Evolutionary conservation across 2,113 vertebrate species (phyloP), one percentile per base, ranked within the genome.

Genomic region (Pelobates fuscus): DNA sequence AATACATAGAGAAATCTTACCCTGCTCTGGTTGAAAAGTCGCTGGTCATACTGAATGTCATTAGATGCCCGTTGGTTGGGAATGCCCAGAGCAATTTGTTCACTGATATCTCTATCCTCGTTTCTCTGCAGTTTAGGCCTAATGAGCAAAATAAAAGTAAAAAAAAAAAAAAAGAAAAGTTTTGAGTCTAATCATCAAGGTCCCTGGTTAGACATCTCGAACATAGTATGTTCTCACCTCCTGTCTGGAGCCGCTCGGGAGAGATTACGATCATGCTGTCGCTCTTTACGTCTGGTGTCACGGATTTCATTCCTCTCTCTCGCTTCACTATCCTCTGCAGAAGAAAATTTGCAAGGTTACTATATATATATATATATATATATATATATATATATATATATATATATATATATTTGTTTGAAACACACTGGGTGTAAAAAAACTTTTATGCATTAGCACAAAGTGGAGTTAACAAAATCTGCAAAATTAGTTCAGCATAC

Each of bases 71-170:
- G 94, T 23, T 94, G 94, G 82, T 97, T 98, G 62, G 97, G 95
- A 67, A 94, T 88, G 11, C 95, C 95, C 27, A 98, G 86, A 54
- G 96, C 97, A 71, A 98, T 98, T 70, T 96, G 89, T 87, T 99
- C 97, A 59, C 97, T 98, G 87, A 98, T 93, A 80, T 99, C 97
- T 84, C 97, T 88, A 82, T 98, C 97, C 85, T 98, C 96, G 77
- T 98, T 98, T 84, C 95, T 91, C 86, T 98, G 97, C 60, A 98
- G 88, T 83, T 98, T 98, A 0, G 95, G 98, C 88, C 97, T 99
- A 79, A 21, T 49, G n/a, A 29, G 23, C 15, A 15, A 65, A 43
- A 12, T 2, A 18, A 2, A 37, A 41, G 20, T 41, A 65, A 21
- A 64, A 20, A 41, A 21, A 12, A 12, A 7, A 41, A 7, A 41